Base-by-base conservation (phyloP, 2,113 vertebrate species). In the Nannospalax galili region DNA sequence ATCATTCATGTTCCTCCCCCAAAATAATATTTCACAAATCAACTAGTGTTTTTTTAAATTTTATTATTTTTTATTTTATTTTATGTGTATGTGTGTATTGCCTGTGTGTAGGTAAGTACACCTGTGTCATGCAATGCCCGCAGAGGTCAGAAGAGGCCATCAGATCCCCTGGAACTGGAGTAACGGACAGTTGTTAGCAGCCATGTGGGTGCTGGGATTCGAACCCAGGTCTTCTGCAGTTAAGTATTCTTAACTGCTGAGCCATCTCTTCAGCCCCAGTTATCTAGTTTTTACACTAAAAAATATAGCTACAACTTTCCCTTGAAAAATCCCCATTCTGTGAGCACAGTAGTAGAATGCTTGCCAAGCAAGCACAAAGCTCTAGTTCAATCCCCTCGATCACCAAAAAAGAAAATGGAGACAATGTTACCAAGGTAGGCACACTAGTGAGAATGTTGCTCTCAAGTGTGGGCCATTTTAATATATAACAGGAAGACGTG, bases 1-100 rank as follows among this genome's bases (percentile, higher is more conserved):
- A 52, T 30, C 42, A 32, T 56, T 48, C 58, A 35, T 79, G 92
- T 91, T 69, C 90, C 48, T 91, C 82, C 82, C 42, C 87, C 42
- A 92, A 95, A 86, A 58, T 85, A 91, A 86, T 60, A 89, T n/a
- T 84, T 75, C 42, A 94, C 5, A 24, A 60, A 90, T 80, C 32
- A 72, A 30, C 72, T 35, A 89, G 58, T 74, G n/a, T n/a, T n/a
- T n/a, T n/a, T n/a, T n/a, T n/a, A n/a, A n/a, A n/a, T n/a, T n/a
- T n/a, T n/a, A n/a, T n/a, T n/a, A n/a, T n/a, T n/a, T n/a, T n/a
- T n/a, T n/a, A n/a, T n/a, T n/a, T n/a, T n/a, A n/a, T n/a, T n/a
- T n/a, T n/a, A n/a, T n/a, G n/a, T n/a, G n/a, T n/a, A n/a, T n/a
- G n/a, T n/a, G n/a, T n/a, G n/a, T n/a, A n/a, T n/a, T n/a, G n/a